phyloP scores from a whole-genome alignment of 2,888 invertebrate species.

The Ormyrus labotus region DNA sequence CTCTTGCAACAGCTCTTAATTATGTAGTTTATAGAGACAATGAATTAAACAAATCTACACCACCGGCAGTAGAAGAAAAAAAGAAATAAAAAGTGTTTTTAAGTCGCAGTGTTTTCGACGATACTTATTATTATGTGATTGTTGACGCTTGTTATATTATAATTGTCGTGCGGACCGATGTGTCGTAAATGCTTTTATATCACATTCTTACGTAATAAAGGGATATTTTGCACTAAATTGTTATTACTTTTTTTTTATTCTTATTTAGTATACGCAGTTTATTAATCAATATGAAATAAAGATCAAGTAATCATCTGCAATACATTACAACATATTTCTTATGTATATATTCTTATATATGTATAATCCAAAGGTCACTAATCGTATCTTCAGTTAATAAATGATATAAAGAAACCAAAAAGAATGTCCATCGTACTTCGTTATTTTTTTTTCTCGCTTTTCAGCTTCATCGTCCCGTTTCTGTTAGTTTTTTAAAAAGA shows the following conservation, averaged over 20 bases:
- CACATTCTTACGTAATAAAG: conserved; percentile 49
- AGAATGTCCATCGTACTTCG: conserved; percentile 39
- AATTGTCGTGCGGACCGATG: conserved; percentile 28
- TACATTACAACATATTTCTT: conserved; percentile 68
- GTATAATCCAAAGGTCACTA: conserved; percentile 59
- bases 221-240: conserved; percentile 57
- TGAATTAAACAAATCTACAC: conserved; percentile 64
- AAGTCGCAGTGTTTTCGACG: conserved; percentile 26
- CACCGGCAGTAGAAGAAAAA: conserved; percentile 63
- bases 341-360: conserved; percentile 60
- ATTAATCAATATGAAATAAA: conserved; percentile 72
- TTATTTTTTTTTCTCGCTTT: conserved; percentile 38
- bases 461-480: conserved; percentile 51
- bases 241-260: neutral
- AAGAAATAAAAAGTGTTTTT: conserved; percentile 56
- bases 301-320: conserved; percentile 68
- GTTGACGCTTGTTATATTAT: conserved; percentile 43
- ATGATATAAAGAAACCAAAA: conserved; percentile 63
- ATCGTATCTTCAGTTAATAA: conserved; percentile 62
- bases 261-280: conserved; percentile 67
- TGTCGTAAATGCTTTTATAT: conserved; percentile 43
- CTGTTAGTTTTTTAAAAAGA: conserved; percentile 59
- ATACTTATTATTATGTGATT: conserved; percentile 53
- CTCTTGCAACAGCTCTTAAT: conserved; percentile 83
- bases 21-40: conserved; percentile 83